phyloP scores from a whole-genome alignment of 2,113 vertebrate genomes.

The Tautogolabrus adspersus region DNA sequence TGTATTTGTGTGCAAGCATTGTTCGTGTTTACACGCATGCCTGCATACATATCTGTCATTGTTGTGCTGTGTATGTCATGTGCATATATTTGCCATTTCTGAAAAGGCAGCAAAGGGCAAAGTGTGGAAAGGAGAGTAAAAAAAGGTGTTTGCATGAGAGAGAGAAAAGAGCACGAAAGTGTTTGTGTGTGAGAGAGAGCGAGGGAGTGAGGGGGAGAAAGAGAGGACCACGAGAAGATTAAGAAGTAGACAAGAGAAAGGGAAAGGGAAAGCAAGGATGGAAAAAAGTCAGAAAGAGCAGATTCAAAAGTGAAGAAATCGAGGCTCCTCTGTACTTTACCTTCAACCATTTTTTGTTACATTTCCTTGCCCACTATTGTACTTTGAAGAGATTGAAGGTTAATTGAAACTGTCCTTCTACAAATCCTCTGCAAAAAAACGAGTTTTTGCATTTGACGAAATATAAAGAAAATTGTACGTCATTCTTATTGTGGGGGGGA shows the following conservation, averaged over 20 bases:
- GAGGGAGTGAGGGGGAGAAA: not conserved
- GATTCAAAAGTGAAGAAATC: not conserved
- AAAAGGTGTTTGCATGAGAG: slow-evolving; percentile 51
- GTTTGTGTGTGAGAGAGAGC: not conserved
- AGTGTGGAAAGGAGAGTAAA: slow-evolving; percentile 18
- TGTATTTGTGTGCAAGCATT: slow-evolving; percentile 35
- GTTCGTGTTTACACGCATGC: slow-evolving; percentile 69
- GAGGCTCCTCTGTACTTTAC: slow-evolving; percentile 6
- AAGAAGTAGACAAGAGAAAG: not conserved
- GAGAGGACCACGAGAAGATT: not conserved
- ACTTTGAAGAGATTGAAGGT: not conserved
- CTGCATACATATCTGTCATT: slow-evolving; percentile 53
- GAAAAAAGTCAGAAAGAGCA: not conserved
- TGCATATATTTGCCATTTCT: slow-evolving; percentile 68
- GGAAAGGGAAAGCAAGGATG: not conserved
- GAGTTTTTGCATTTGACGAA: too few species aligned
- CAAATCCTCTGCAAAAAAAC: not conserved
- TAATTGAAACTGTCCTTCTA: not conserved
- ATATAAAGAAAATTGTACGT: too few species aligned
- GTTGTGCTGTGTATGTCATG: slow-evolving; percentile 33
- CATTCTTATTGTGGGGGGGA: too few species aligned
- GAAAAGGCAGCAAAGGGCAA: slow-evolving; percentile 74
- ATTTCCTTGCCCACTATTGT: not conserved
- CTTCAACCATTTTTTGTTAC: slow-evolving; percentile 15
- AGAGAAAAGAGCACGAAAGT: slow-evolving; percentile 3